Conservation (phyloP, 2,113 vertebrate genomes). For the Microcebus murinus region DNA sequence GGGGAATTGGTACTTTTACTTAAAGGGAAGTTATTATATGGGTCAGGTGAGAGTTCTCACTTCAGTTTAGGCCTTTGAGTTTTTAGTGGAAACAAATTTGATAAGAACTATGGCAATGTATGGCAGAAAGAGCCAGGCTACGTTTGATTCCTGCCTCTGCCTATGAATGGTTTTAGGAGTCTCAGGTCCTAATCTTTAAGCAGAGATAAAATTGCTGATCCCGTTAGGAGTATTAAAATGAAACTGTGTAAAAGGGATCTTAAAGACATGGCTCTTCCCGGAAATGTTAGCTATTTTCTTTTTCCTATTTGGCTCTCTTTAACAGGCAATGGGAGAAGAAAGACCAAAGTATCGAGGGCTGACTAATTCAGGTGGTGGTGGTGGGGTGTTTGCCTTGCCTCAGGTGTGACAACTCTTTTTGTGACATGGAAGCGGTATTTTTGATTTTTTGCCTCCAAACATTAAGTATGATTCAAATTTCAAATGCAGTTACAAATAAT, state of each 20-base stretch:
- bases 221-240: neutral
- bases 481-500: neutral
- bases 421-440: neutral
- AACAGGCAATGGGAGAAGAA: neutral
- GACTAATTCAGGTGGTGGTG: neutral
- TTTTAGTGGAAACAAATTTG: neutral
- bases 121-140: neutral
- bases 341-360: neutral
- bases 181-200: conserved; percentile 12
- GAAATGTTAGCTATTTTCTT: neutral
- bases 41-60: neutral
- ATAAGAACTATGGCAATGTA: neutral
- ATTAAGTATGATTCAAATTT: neutral
- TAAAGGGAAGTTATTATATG: neutral
- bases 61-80: neutral
- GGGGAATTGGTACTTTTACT: neutral
- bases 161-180: conserved; percentile 6
- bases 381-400: neutral
- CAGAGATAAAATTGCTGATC: conserved; percentile 19
- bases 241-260: neutral
- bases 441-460: neutral
- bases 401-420: neutral
- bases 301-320: neutral
- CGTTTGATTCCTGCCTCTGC: neutral
- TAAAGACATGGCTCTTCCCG: conserved; percentile 6